Percentiles rank a stretch among this genome's conserved stretches.
phyloP scores from a whole-genome alignment of 2,888 invertebrate species.

The Ochropleura plecta region DNA sequence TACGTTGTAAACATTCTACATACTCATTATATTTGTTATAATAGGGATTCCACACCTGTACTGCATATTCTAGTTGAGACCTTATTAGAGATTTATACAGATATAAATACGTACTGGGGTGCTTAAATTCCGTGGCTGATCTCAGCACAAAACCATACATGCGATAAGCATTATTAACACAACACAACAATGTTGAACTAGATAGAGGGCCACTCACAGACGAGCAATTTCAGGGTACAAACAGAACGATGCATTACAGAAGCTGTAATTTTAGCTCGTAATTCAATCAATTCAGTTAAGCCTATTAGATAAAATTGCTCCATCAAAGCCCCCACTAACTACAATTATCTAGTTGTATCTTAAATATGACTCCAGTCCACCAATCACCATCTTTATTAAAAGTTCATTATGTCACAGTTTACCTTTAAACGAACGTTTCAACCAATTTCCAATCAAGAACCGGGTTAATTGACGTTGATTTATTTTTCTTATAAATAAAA shows the following conservation, averaged over 20 bases:
- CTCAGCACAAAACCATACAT: too few species aligned
- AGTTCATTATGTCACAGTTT: constrained; percentile 53
- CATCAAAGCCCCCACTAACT: constrained; percentile 37
- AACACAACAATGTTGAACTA: too few species aligned
- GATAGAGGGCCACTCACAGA: neutral
- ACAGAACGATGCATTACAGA: neutral
- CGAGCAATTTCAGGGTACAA: neutral
- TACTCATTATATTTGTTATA: too few species aligned
- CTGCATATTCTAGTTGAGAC: too few species aligned
- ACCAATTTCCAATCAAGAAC: constrained; percentile 48
- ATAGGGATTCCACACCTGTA: too few species aligned
- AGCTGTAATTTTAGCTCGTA: constrained; percentile 20
- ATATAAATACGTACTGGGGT: too few species aligned
- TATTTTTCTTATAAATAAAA: constrained; percentile 59
- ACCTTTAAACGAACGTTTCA: constrained; percentile 31
- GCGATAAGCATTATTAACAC: too few species aligned
- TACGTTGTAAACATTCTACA: too few species aligned
- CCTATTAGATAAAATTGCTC: constrained; percentile 45
- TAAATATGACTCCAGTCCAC: constrained; percentile 27
- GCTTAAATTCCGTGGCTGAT: too few species aligned
- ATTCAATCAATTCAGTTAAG: constrained; percentile 32
- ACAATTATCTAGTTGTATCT: constrained; percentile 40
- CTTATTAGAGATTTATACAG: too few species aligned
- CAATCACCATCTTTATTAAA: constrained; percentile 55
- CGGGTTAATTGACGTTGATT: constrained; percentile 43